phyloP scores from a whole-genome alignment of 2,797 vertebrate genomes.

The Merluccius polli region DNA sequence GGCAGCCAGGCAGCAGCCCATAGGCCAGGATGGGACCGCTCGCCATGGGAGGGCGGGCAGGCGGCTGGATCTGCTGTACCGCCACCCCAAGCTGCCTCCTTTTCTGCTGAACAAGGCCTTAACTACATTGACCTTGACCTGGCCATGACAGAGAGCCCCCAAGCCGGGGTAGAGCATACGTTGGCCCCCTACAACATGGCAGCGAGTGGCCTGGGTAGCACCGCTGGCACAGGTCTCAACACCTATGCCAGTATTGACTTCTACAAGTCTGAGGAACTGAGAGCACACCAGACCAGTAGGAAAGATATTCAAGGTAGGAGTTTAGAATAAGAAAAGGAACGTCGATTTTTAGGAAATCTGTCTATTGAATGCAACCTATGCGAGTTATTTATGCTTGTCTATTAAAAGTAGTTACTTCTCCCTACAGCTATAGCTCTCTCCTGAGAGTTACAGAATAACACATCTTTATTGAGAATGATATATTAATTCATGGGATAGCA shows the following conservation, averaged over 20 bases:
- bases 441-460: background rate
- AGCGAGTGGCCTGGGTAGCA: conserved; percentile 53
- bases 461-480: background rate
- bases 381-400: background rate
- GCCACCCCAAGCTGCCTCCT: conserved; percentile 59
- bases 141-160: conserved; percentile 62
- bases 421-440: conserved; percentile 11
- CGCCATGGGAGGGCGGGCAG: conserved; percentile 66
- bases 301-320: conserved; percentile 73
- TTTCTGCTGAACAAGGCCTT: conserved; percentile 70
- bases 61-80: conserved; percentile 56
- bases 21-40: conserved; percentile 67
- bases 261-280: conserved; percentile 75
- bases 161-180: conserved; percentile 60
- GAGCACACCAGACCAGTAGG: conserved; percentile 68
- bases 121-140: conserved; percentile 85
- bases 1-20: conserved; percentile 55
- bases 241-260: conserved; percentile 83
- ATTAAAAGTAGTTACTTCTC: background rate
- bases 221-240: conserved; percentile 59
- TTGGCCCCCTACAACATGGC: conserved; percentile 60
- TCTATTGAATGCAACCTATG: background rate
- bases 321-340: background rate
- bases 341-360: background rate
- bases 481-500: background rate